Evolutionary conservation across 2,888 invertebrate genomes (phyloP).

Genomic region (Colostygia pectinataria): DNA sequence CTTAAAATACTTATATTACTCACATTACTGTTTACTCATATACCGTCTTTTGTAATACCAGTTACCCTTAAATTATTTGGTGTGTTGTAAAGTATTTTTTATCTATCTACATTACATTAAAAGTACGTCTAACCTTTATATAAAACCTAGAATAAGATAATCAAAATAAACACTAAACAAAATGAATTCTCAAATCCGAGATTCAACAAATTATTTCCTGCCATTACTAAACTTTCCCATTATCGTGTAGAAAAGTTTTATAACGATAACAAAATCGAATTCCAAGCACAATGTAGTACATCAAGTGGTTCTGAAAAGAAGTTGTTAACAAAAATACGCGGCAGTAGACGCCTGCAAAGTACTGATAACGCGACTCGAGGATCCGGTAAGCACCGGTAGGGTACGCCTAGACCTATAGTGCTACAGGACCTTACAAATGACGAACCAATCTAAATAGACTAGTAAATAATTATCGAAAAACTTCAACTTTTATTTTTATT

Average conservation of each 20-base stretch:
- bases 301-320: conserved; percentile 74
- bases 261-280: conserved; percentile 32
- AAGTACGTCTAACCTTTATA: too few species aligned
- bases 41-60: too few species aligned
- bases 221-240: conserved; percentile 27
- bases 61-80: too few species aligned
- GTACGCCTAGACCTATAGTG: not conserved
- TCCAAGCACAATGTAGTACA: conserved; percentile 47
- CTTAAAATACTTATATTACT: too few species aligned
- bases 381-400: conserved; percentile 40
- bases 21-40: too few species aligned
- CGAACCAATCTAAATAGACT: conserved; percentile 10
- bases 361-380: conserved; percentile 70
- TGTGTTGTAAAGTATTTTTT: too few species aligned
- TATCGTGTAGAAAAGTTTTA: conserved; percentile 24
- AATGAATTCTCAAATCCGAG: conserved; percentile 2
- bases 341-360: conserved; percentile 66
- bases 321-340: conserved; percentile 80
- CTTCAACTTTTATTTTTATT: too few species aligned
- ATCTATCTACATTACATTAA: too few species aligned
- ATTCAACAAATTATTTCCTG: conserved; percentile 4
- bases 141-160: not conserved
- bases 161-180: conserved; percentile 1
- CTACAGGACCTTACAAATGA: not conserved
- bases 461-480: conserved; percentile 1